Evolutionary conservation across 92 coral and sea anemone species (phyloP).

Genomic region (Heteractis magnifica): DNA sequence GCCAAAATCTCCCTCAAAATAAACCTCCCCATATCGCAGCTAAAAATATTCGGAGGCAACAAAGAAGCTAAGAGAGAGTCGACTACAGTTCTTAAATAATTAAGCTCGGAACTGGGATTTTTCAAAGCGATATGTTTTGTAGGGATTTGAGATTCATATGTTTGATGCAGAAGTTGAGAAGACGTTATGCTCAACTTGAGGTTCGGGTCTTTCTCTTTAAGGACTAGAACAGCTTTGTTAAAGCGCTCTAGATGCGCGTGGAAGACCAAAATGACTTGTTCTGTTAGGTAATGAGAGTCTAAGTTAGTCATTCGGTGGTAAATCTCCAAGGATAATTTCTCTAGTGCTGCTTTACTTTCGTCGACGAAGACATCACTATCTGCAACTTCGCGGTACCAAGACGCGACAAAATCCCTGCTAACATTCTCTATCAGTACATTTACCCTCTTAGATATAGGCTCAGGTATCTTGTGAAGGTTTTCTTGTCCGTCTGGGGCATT

Average conservation of each 20-base stretch:
- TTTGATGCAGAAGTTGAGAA: slow-evolving; percentile 58
- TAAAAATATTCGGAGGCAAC: slow-evolving; percentile 56
- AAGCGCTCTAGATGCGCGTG: slow-evolving; percentile 80
- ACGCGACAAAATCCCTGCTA: slow-evolving; percentile 71
- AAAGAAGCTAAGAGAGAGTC: slow-evolving; percentile 73
- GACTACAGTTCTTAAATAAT: slow-evolving; percentile 74
- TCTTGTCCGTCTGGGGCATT: slow-evolving; percentile 45
- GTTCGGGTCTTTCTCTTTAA: slow-evolving; percentile 67
- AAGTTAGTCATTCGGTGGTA: slow-evolving; percentile 68
- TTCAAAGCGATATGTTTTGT: slow-evolving; percentile 51
- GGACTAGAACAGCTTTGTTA: slow-evolving; percentile 57
- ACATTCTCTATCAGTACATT: slow-evolving; percentile 63
- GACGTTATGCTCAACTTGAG: slow-evolving; percentile 50
- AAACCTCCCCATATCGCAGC: slow-evolving; percentile 85
- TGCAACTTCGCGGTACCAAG: slow-evolving; percentile 91
- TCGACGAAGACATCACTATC: slow-evolving; percentile 66
- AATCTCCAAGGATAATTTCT: slow-evolving; percentile 61
- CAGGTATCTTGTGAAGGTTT: slow-evolving; percentile 62
- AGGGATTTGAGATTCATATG: slow-evolving; percentile 71
- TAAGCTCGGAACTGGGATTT: slow-evolving; percentile 57
- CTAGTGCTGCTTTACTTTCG: slow-evolving; percentile 68
- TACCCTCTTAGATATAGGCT: slow-evolving; percentile 57
- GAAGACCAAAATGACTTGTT: slow-evolving; percentile 66
- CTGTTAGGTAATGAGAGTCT: slow-evolving; percentile 67
- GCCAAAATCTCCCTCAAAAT: slow-evolving; percentile 89